A percentile compares a stretch with the other conserved stretches of the same genome.
Conservation (phyloP, 2,797 vertebrate species). For the Anas bahamensis region DNA sequence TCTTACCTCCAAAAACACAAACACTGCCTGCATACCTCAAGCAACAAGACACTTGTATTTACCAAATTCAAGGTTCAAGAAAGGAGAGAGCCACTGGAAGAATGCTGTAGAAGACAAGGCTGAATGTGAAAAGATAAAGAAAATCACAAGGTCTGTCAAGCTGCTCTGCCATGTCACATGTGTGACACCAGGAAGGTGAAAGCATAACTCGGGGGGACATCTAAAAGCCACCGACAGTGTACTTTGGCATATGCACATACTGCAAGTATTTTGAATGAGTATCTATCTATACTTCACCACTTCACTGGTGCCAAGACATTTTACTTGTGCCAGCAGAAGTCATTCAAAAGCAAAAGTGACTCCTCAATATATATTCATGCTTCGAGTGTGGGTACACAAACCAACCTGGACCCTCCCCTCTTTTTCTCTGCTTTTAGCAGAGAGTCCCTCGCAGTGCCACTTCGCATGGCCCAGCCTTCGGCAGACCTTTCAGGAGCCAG, state of each 20-base stretch:
- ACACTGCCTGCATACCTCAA: neutral
- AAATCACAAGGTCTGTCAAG: neutral
- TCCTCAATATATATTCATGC: fast-evolving
- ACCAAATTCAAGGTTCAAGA: neutral
- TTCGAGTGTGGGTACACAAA: neutral
- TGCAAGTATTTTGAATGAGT: neutral
- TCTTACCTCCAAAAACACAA: neutral
- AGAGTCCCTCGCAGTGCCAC: neutral
- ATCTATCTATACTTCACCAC: neutral
- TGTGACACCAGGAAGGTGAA: neutral
- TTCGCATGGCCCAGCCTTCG: fast-evolving
- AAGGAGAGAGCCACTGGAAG: neutral
- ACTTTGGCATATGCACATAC: fast-evolving
- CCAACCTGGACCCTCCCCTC: too few species aligned
- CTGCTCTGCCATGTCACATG: neutral
- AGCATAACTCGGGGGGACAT: neutral
- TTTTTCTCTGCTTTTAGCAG: neutral
- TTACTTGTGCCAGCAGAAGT: neutral
- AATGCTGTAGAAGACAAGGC: neutral
- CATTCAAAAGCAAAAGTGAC: neutral
- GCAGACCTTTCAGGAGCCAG: neutral
- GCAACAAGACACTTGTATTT: neutral
- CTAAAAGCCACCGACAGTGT: neutral
- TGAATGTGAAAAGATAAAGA: neutral
- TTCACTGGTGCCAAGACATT: neutral